Conservation (phyloP, 2,113 vertebrate species). For the Platanista minor region DNA sequence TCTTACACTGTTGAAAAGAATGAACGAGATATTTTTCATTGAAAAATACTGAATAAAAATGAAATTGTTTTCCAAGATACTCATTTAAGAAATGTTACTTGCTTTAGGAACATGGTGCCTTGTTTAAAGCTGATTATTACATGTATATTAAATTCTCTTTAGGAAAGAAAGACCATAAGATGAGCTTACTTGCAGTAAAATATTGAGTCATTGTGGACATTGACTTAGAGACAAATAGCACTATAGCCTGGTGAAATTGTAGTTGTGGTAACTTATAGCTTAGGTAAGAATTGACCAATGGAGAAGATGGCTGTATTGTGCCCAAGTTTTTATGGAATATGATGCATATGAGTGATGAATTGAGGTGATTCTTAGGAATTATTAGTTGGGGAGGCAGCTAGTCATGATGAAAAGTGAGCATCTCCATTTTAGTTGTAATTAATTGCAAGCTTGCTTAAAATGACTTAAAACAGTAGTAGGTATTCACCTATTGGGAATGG, state of each 20-base stretch:
- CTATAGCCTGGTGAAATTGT: neutral
- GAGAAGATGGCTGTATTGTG: neutral
- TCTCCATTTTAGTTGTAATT: neutral
- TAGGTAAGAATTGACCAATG: constrained; percentile 8
- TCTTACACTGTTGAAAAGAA: neutral
- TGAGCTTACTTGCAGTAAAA: neutral
- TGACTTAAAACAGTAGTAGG: neutral
- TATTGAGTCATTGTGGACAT: neutral
- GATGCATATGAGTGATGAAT: neutral
- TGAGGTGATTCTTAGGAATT: constrained; percentile 18
- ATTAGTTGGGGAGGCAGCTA: neutral
- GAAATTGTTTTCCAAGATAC: neutral
- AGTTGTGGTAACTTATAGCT: neutral
- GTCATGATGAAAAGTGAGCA: neutral
- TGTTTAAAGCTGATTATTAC: constrained; percentile 5
- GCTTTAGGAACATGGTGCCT: neutral
- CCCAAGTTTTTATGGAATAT: neutral
- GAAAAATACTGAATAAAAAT: constrained; percentile 28
- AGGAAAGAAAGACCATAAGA: neutral
- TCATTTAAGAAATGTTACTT: constrained; percentile 17
- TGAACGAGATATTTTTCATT: neutral
- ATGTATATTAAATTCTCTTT: neutral
- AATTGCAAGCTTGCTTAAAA: constrained; percentile 34
- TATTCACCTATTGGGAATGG: neutral
- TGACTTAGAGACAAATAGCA: neutral